A percentile compares a stretch with the other conserved stretches of the same genome.
Conservation (phyloP, 2,797 vertebrate genomes). For the Acropternis orthonyx region DNA sequence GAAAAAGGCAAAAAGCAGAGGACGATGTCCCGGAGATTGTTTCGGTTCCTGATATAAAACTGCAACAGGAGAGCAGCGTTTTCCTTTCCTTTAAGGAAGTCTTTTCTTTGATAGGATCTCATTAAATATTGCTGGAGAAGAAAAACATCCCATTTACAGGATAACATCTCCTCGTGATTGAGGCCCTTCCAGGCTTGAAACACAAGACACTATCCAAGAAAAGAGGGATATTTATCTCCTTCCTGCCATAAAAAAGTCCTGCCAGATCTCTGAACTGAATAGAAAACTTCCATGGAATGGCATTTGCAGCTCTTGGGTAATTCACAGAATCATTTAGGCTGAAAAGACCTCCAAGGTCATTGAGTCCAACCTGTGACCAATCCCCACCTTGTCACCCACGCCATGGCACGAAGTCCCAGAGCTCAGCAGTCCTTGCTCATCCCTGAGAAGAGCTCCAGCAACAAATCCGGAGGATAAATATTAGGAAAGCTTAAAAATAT, state of each 20-base stretch:
- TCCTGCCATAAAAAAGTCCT: background rate
- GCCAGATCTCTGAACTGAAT: rapidly evolving
- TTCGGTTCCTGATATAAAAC: background rate
- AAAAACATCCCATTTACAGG: background rate
- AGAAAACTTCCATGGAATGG: background rate
- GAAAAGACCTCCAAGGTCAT: background rate
- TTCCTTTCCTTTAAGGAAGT: background rate
- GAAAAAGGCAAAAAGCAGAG: background rate
- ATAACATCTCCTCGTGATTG: background rate
- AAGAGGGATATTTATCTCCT: background rate
- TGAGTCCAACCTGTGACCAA: background rate
- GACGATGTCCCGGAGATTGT: background rate
- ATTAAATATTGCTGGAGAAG: background rate
- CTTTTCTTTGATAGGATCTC: background rate
- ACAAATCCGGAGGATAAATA: background rate
- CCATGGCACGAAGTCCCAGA: background rate
- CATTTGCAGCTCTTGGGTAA: background rate
- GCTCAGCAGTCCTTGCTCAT: background rate
- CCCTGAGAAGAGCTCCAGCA: background rate
- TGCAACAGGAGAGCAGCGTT: background rate
- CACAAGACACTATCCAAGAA: background rate
- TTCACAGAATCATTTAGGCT: rapidly evolving
- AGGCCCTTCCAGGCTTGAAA: slow-evolving; percentile 14
- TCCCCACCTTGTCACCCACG: background rate
- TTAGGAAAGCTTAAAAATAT: background rate